Conservation (phyloP, 2,888 invertebrate species). For the Drosophila nigricruria region DNA sequence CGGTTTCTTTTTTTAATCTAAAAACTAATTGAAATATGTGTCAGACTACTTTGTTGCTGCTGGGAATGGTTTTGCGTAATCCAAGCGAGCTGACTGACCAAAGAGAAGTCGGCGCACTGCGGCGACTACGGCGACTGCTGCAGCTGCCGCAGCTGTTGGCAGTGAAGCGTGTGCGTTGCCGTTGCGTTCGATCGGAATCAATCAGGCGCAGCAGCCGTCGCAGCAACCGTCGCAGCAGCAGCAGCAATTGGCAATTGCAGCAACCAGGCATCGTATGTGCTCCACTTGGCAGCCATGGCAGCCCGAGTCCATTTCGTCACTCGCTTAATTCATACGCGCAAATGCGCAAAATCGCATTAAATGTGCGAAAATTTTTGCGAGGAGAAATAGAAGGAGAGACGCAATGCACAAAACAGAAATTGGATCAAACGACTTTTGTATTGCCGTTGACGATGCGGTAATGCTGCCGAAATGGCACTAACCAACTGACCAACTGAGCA, state of each 20-base stretch:
- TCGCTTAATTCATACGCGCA: conserved; percentile 78
- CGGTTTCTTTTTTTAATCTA: conserved; percentile 15
- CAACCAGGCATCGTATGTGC: conserved; percentile 32
- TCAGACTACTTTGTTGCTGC: conserved; percentile 41
- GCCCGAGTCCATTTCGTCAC: conserved; percentile 68
- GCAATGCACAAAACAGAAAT: conserved; percentile 51
- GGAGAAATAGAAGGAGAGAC: neutral
- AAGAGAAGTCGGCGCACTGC: conserved; percentile 22
- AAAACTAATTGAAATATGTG: conserved; percentile 75
- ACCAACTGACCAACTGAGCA: conserved; percentile 26
- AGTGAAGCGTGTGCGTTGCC: conserved; percentile 46
- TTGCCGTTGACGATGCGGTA: conserved; percentile 71
- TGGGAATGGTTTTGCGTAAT: conserved; percentile 70
- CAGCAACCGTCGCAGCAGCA: conserved; percentile 36
- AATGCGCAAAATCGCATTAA: conserved; percentile 78
- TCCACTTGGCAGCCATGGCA: conserved; percentile 45
- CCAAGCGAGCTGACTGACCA: conserved; percentile 17
- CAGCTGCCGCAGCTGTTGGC: conserved; percentile 15
- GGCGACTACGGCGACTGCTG: conserved; percentile 18
- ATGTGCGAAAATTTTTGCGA: conserved; percentile 70
- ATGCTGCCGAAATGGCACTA: conserved; percentile 72
- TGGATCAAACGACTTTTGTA: conserved; percentile 67
- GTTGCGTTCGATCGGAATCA: conserved; percentile 76
- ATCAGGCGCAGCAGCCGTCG: conserved; percentile 67
- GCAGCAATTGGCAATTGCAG: conserved; percentile 43